Conservation (phyloP, 2,888 invertebrate species). For the Eilema griseolum region DNA sequence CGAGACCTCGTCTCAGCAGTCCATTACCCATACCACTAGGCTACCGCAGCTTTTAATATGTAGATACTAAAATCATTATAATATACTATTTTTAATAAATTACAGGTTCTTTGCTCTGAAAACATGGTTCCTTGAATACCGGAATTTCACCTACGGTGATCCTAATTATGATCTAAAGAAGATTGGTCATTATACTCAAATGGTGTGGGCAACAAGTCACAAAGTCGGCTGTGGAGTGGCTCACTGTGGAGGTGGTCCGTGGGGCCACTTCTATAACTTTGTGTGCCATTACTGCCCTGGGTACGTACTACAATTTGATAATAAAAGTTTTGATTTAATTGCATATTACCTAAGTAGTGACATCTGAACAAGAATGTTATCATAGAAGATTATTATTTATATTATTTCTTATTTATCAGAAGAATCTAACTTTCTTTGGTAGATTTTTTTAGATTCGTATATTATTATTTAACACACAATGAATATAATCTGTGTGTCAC, state of each 20-base stretch:
- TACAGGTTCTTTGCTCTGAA: slow-evolving; percentile 92
- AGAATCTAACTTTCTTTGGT: no score
- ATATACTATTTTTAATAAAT: slow-evolving; percentile 31
- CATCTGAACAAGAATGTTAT: no score
- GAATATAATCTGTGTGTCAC: no score
- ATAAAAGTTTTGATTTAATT: neutral
- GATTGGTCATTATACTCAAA: slow-evolving; percentile 93
- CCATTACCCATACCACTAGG: no score
- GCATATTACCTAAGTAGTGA: no score
- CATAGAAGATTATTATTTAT: no score
- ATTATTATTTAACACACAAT: no score
- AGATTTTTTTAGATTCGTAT: no score
- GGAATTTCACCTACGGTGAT: slow-evolving; percentile 91
- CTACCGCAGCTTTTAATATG: no score
- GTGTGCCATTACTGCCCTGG: slow-evolving; percentile 95
- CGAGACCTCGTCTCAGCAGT: no score
- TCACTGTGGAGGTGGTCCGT: slow-evolving; percentile 89
- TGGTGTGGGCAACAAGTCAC: slow-evolving; percentile 93
- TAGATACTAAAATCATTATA: neutral
- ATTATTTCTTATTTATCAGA: no score
- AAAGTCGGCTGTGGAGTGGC: slow-evolving; percentile 92
- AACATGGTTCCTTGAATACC: slow-evolving; percentile 92
- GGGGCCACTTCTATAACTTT: slow-evolving; percentile 91
- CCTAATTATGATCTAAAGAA: slow-evolving; percentile 86
- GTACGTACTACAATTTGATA: slow-evolving; percentile 81